Conservation (phyloP, 2,113 vertebrate species). For the Crotalus helleri region DNA sequence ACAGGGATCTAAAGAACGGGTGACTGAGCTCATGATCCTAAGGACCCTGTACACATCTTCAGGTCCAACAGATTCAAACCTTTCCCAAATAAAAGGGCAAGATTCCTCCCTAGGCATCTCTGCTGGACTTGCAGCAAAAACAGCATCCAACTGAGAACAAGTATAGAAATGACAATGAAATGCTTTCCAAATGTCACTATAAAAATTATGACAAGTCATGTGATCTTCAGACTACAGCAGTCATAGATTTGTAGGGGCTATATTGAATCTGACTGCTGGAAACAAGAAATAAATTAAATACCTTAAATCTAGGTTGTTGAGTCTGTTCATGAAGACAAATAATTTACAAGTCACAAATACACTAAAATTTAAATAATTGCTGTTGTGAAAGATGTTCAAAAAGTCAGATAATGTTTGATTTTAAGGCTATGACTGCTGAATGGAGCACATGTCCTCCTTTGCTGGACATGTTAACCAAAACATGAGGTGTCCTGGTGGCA, state of each 20-base stretch:
- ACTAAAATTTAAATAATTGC: background rate
- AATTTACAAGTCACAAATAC: background rate
- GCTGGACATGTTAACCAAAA: background rate
- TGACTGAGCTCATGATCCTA: background rate
- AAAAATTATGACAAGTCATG: background rate
- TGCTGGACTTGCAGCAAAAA: background rate
- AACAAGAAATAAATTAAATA: background rate
- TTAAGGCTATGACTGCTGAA: background rate
- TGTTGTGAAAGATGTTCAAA: background rate
- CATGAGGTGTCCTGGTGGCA: background rate
- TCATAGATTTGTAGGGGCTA: background rate
- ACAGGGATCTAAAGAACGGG: background rate
- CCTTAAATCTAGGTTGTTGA: background rate
- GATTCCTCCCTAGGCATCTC: background rate
- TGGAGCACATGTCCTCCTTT: background rate
- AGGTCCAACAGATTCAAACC: background rate
- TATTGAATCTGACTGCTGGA: background rate
- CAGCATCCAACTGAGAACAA: background rate
- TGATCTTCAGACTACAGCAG: background rate
- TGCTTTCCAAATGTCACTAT: background rate
- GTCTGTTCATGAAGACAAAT: background rate
- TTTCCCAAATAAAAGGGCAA: background rate
- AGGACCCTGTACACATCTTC: background rate
- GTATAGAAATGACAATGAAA: background rate
- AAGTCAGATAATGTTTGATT: background rate